Evolutionary conservation across 2,797 vertebrate genomes (phyloP).

Genomic region (Lophius americanus): DNA sequence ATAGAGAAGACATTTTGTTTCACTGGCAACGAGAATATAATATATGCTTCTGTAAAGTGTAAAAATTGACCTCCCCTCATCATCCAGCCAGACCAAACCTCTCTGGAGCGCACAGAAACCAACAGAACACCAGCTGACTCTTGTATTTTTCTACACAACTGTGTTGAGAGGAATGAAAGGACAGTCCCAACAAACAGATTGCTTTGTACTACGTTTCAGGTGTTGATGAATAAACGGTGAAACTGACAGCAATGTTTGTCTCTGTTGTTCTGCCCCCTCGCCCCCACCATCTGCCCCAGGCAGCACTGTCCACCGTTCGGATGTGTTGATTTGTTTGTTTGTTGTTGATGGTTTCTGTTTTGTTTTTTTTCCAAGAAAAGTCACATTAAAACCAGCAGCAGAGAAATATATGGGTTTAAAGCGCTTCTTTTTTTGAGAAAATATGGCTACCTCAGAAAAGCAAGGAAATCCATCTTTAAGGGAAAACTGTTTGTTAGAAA

Average conservation of each 20-base stretch:
- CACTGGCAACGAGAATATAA: slow-evolving; percentile 90
- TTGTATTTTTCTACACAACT: slow-evolving; percentile 82
- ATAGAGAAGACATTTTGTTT: slow-evolving; percentile 88
- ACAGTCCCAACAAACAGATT: slow-evolving; percentile 84
- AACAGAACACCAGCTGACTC: slow-evolving; percentile 78
- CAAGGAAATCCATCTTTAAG: slow-evolving; percentile 47
- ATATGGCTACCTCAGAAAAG: slow-evolving; percentile 75
- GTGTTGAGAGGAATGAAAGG: slow-evolving; percentile 83
- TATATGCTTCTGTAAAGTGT: slow-evolving; percentile 88
- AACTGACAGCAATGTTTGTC: slow-evolving; percentile 86
- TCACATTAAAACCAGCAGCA: slow-evolving; percentile 79
- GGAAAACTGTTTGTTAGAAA: slow-evolving; percentile 49
- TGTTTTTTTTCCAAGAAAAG: slow-evolving; percentile 42
- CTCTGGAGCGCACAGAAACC: slow-evolving; percentile 79
- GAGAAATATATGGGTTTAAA: slow-evolving; percentile 81
- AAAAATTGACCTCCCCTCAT: slow-evolving; percentile 72
- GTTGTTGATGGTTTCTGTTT: slow-evolving; percentile 45
- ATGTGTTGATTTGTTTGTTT: slow-evolving; percentile 58
- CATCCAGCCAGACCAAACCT: slow-evolving; percentile 70
- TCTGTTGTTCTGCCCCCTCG: slow-evolving; percentile 79
- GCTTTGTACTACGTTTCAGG: slow-evolving; percentile 87
- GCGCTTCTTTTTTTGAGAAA: slow-evolving; percentile 76
- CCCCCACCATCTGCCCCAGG: slow-evolving; percentile 32
- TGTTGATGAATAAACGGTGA: slow-evolving; percentile 89
- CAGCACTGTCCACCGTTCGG: slow-evolving; percentile 44